Conservation (phyloP, 2,113 vertebrate species). For the Bettongia penicillata region DNA sequence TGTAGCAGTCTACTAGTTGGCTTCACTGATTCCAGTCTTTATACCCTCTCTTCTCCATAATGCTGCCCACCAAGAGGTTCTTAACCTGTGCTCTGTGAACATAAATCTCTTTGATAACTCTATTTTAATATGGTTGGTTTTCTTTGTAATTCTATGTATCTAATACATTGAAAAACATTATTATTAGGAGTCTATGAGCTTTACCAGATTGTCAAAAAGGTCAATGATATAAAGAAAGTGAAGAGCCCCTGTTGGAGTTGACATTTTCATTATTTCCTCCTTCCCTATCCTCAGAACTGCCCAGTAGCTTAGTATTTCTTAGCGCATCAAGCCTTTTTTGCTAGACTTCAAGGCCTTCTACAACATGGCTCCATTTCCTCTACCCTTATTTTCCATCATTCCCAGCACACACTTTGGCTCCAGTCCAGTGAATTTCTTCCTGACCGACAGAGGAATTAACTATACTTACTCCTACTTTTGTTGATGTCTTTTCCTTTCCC, state of each 20-base stretch:
- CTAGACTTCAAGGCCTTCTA: neutral
- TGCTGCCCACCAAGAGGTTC: neutral
- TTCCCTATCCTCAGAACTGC: neutral
- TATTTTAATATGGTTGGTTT: neutral
- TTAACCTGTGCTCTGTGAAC: neutral
- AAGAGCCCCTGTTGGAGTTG: neutral
- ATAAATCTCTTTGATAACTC: neutral
- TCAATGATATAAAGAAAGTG: neutral
- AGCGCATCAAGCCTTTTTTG: neutral
- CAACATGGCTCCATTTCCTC: neutral
- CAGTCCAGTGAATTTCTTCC: neutral
- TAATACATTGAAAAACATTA: neutral
- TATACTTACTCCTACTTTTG: neutral
- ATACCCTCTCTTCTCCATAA: neutral
- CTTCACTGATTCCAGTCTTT: neutral
- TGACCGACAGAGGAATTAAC: neutral
- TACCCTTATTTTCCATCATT: neutral
- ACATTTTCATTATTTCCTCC: neutral
- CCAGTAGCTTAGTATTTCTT: neutral
- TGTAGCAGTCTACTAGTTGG: neutral
- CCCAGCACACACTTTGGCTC: neutral
- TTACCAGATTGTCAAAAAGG: neutral
- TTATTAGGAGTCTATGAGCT: neutral
- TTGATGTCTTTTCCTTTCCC: neutral
- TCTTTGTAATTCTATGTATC: neutral